Percentiles rank a stretch among this genome's conserved stretches.
These are phyloP conservation scores for Enteromius afrohamiltoni DNA, from an alignment of 2,797 vertebrate genomes.

Conservation along the genomic window DNA sequence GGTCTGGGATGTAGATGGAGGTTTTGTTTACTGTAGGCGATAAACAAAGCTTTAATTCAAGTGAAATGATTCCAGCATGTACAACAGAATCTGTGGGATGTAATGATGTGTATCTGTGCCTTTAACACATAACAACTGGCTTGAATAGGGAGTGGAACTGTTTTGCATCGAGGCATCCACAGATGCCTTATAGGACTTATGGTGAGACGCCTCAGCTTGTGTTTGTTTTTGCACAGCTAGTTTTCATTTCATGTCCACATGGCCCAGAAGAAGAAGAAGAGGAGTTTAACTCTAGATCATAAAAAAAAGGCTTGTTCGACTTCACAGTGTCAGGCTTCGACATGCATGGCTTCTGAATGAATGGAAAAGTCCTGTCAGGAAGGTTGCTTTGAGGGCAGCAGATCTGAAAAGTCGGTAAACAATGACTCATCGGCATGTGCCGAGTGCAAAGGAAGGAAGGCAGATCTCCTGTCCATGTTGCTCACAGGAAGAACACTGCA, in stretches of 20 bases:
- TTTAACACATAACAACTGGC: not conserved
- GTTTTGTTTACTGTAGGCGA: constrained; percentile 63
- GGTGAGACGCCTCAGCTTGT: constrained; percentile 8
- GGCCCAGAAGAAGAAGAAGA: not conserved
- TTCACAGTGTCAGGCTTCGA: constrained; percentile 62
- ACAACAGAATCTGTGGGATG: constrained; percentile 66
- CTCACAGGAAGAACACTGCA: constrained; percentile 75
- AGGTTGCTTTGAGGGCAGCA: constrained; percentile 68
- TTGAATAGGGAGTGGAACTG: not conserved
- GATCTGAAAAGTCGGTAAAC: constrained; percentile 76
- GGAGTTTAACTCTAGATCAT: constrained; percentile 16
- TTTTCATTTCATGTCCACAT: constrained; percentile 37
- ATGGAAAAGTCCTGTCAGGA: constrained; percentile 74
- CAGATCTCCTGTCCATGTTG: constrained; percentile 67
- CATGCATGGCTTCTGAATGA: constrained; percentile 69
- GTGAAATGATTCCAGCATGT: constrained; percentile 72
- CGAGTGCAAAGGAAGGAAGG: constrained; percentile 67
- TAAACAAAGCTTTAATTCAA: constrained; percentile 78
- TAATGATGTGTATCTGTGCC: not conserved
- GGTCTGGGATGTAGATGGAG: constrained; percentile 57
- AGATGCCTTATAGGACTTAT: constrained; percentile 26
- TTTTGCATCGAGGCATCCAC: constrained; percentile 38
- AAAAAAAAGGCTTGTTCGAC: constrained; percentile 23
- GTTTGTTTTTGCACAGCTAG: constrained; percentile 10
- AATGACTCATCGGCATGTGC: constrained; percentile 75